Evolutionary conservation across 2,113 vertebrate species (phyloP), one percentile per base, ranked within the genome.

Genomic region (Delphinapterus leucas): DNA sequence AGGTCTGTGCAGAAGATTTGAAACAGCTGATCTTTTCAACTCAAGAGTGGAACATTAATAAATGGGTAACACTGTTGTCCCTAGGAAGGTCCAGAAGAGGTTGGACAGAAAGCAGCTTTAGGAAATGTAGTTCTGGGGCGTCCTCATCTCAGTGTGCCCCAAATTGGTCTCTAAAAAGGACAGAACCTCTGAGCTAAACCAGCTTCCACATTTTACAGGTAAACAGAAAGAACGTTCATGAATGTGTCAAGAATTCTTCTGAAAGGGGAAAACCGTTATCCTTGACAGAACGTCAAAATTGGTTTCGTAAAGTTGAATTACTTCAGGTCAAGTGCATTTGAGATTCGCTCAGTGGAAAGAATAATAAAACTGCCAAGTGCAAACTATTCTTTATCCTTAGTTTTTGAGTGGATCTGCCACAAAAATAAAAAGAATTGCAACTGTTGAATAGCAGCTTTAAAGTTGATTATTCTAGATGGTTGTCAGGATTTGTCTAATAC

Each of bases 311-410:
- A 79, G 61, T 17, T 81, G 80, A 96, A 88, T 93, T 96, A 95
- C 95, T 95, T 84, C 25, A 76, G 93, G 93, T 94, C 44, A 85
- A 97, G 71, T 20, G 31, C 38, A 63, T 96, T 65, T 85, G 81
- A 81, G 18, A 94, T 76, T 76, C 13, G 38, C 49, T 68, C 41
- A 36, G 53, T 81, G 85, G 85, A 61, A 60, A 68, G 81, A 76
- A 76, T 55, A 58, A 47, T 87, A 95, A 96, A 94, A 58, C 33
- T 41, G 38, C 58, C 33, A 77, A 79, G 55, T n/a, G 18, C n/a
- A 68, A 81, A 28, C 14, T 58, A n/a, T 60, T 95, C 33, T 90
- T 70, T 41, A 61, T 77, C n/a, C 47, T 88, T 23, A 21, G 26
- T 91, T 14, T 82, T 70, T 88, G 61, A 85, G 53, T 77, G 31